phyloP scores from a whole-genome alignment of 2,888 invertebrate genomes.

The Lysandra bellargus region DNA sequence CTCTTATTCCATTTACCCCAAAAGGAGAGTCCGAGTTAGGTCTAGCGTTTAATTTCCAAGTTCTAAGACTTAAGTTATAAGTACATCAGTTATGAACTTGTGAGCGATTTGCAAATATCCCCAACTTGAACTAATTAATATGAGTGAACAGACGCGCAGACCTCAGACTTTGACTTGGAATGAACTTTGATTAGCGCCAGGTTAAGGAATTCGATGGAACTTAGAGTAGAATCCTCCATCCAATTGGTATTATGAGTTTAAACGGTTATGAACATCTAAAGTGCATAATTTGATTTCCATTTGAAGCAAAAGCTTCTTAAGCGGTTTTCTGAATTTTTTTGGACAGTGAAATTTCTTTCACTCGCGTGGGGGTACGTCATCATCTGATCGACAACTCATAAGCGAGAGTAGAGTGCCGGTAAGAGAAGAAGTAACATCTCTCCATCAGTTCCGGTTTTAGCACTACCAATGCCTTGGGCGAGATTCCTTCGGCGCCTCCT shows the following conservation, averaged over 20 bases:
- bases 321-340: too few relatives aligned
- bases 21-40: background rate
- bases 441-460: too few relatives aligned
- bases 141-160: background rate
- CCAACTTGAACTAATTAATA: constrained; percentile 1
- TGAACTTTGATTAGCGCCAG: background rate
- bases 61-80: background rate
- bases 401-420: too few relatives aligned
- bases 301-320: too few relatives aligned
- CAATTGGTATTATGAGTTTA: background rate
- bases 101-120: background rate
- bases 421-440: too few relatives aligned
- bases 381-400: too few relatives aligned
- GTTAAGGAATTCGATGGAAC: background rate
- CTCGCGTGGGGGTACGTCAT: too few relatives aligned
- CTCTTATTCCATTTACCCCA: background rate
- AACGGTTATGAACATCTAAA: background rate
- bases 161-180: background rate
- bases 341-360: too few relatives aligned
- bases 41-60: background rate
- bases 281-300: background rate
- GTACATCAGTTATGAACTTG: constrained; percentile 7
- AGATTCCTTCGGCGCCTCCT: too few relatives aligned
- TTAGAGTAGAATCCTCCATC: background rate
- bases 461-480: too few relatives aligned